Evolutionary conservation across 1,140 invertebrate species (phyloP).

Genomic region (Brachionus asplanchnoidis): DNA sequence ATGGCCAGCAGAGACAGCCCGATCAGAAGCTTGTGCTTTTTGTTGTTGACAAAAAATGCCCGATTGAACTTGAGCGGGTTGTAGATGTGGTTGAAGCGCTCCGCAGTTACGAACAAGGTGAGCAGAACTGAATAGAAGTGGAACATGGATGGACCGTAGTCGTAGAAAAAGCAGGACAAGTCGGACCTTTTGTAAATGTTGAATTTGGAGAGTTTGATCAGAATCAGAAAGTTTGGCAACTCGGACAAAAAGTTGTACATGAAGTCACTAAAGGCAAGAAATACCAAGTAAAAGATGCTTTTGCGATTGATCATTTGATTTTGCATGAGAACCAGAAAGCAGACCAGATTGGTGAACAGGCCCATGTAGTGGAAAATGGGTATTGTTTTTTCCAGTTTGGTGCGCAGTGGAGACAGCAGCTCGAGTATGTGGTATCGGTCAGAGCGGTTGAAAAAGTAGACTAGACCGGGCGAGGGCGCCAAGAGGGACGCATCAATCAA

Average conservation of each 20-base stretch:
- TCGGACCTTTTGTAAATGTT: not conserved
- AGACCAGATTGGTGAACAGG: not conserved
- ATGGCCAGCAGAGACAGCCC: not conserved
- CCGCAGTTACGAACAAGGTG: not conserved
- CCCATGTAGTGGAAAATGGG: constrained; percentile 9
- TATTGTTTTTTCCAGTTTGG: not conserved
- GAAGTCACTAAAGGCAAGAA: not conserved
- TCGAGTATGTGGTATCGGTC: not conserved
- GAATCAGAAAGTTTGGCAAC: not conserved
- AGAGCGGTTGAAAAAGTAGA: not conserved
- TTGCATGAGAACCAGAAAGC: not conserved
- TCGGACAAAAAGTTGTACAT: constrained; percentile 36
- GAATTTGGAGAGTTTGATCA: not conserved
- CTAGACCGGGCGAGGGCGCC: not conserved
- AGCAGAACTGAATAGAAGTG: constrained; percentile 20
- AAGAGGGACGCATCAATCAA: not conserved
- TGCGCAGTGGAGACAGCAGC: not conserved
- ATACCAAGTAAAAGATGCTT: not conserved
- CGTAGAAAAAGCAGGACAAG: constrained; percentile 12
- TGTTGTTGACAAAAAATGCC: constrained; percentile 7
- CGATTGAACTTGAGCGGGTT: constrained; percentile 22
- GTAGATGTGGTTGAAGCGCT: constrained; percentile 12
- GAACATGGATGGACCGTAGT: not conserved
- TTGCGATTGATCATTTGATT: constrained; percentile 23
- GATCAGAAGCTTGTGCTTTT: not conserved